Conservation (phyloP, 2,797 vertebrate genomes). For the Xerus rutilus region DNA sequence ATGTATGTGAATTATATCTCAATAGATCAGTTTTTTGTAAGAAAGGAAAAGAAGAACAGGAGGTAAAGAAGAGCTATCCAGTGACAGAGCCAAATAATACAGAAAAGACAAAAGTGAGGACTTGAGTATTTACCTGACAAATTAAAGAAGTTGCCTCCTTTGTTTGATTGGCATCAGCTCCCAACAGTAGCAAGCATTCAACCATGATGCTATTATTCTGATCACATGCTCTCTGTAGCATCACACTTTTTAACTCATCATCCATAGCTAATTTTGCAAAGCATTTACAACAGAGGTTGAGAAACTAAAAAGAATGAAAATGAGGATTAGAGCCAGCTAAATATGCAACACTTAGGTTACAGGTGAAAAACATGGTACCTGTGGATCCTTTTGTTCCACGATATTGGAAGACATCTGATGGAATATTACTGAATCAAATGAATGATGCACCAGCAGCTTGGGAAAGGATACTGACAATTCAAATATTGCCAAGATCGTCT, state of each 20-base stretch:
- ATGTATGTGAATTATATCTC: neutral
- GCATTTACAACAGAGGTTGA: conserved; percentile 92
- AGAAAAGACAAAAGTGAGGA: neutral
- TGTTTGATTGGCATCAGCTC: conserved; percentile 94
- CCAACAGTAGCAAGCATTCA: conserved; percentile 95
- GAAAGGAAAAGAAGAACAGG: neutral
- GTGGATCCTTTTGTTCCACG: conserved; percentile 86
- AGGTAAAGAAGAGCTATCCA: neutral
- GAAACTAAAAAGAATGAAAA: conserved; percentile 88
- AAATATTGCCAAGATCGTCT: conserved; percentile 92
- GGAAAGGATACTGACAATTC: conserved; percentile 92
- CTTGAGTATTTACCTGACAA: conserved; percentile 91
- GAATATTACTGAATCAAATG: conserved; percentile 95
- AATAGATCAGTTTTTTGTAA: neutral
- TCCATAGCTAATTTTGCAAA: conserved; percentile 93
- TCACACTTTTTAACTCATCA: conserved; percentile 90
- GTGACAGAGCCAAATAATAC: neutral
- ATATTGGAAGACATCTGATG: conserved; percentile 91
- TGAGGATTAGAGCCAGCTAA: conserved; percentile 50
- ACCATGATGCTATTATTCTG: conserved; percentile 92
- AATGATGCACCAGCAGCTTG: conserved; percentile 91
- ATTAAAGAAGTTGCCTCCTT: conserved; percentile 93
- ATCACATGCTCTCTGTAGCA: conserved; percentile 95
- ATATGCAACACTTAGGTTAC: neutral
- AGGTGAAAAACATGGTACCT: conserved; percentile 85